Base-by-base conservation (phyloP, 2,888 invertebrate genomes). In the Eupithecia centaureata region DNA sequence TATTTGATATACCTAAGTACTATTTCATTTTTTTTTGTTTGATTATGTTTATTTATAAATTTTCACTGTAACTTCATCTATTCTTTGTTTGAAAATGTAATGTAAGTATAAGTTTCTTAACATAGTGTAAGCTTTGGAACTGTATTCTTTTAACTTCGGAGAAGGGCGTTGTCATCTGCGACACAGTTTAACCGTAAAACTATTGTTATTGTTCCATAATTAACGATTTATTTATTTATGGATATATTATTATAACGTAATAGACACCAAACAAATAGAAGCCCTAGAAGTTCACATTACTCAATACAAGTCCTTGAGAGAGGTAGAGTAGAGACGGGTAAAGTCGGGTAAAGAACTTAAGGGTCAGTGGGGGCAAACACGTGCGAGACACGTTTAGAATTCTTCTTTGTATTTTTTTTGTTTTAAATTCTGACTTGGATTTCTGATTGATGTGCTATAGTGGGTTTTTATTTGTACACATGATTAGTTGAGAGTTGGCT, bases 381-480 rank as follows among this genome's bases (percentile, higher is more conserved):
- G 57, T 57, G 57, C 22, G 1, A 22, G 32, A 57, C 57, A 57
- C 32, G 22, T 33, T 57, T 57, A 57, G 57, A n/a, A n/a, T 28
- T 56, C 12, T n/a, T 18, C 22, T 12, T 18, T 25, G n/a, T n/a
- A 7, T n/a, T 38, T 38, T 8, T 38, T 38, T 18, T 15, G 35
- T 38, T 38, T 18, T 18, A 38, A 8, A n/a, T 38, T 8, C n/a
- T 5, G 35, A 38, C 15, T 15, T 38, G 35, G 1, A n/a, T 1
- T n/a, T 1, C 35, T 38, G n/a, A 15, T 38, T 35, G 35, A 35
- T 35, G 35, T 5, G 35, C 15, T 13, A 1, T n/a, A n/a, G n/a
- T n/a, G 1, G 18, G 38, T 18, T 3, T 42, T 42, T 42, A 10
- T 42, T 42, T 42, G 2, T 10, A 12, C 22, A 10, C 10, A 18